Percentiles rank a stretch among this genome's conserved stretches.
These are phyloP conservation scores for Hedya salicella DNA, from an alignment of 2,888 invertebrate genomes.

Conservation along the genomic window DNA sequence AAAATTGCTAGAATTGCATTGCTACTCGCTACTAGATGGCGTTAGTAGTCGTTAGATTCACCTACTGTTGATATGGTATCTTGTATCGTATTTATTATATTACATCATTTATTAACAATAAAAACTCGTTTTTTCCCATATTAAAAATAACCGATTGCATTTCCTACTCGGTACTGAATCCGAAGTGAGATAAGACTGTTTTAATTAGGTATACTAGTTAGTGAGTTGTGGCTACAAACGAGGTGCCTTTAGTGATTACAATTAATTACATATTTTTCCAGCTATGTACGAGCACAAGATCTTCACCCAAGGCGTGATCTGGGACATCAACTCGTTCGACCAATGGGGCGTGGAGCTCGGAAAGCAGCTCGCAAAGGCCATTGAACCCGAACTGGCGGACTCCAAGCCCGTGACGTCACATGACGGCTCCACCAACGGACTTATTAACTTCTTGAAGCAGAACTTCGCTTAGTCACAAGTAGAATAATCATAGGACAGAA, in stretches of 20 bases:
- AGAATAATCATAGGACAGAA: not conserved
- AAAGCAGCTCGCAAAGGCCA: constrained; percentile 99
- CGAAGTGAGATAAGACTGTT: too few species aligned
- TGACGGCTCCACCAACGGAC: constrained; percentile 98
- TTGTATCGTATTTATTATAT: too few species aligned
- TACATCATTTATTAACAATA: too few species aligned
- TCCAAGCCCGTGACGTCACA: constrained; percentile 89
- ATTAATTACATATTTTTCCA: constrained; percentile 63
- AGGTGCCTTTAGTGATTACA: not conserved
- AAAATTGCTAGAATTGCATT: too few species aligned
- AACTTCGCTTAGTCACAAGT: constrained; percentile 67
- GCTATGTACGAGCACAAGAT: constrained; percentile 99
- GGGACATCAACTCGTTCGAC: constrained; percentile 99
- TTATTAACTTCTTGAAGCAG: constrained; percentile 96
- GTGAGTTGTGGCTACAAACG: too few species aligned
- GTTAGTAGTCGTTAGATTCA: too few species aligned
- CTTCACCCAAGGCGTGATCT: constrained; percentile 98
- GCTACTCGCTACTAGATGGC: too few species aligned
- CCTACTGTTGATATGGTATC: too few species aligned
- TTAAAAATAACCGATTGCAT: too few species aligned
- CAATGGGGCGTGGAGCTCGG: constrained; percentile 99
- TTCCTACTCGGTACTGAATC: too few species aligned
- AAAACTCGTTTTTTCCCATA: too few species aligned
- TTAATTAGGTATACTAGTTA: too few species aligned
- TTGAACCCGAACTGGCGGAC: constrained; percentile 95